A percentile compares a stretch with the other conserved stretches of the same genome.
These are phyloP conservation scores for Pampus argenteus DNA, from an alignment of 2,797 vertebrate genomes.

Conservation along the genomic window DNA sequence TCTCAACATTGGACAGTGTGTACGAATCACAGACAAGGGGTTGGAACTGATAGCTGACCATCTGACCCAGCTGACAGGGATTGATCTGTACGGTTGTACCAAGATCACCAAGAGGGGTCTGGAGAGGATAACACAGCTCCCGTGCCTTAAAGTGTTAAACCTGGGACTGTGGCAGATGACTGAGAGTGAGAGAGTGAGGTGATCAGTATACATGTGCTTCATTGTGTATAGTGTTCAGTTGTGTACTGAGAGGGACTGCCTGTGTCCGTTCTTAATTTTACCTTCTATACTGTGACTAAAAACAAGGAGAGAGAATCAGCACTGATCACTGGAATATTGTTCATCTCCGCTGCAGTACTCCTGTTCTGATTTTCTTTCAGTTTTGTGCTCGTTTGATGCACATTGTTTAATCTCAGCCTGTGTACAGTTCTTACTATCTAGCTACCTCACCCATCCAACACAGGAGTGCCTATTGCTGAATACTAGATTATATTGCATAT, in stretches of 20 bases:
- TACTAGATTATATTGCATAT: slow-evolving; percentile 72
- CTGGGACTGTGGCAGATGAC: slow-evolving; percentile 99
- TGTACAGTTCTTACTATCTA: slow-evolving; percentile 73
- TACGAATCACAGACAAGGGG: slow-evolving; percentile 97
- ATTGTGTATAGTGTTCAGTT: slow-evolving; percentile 35
- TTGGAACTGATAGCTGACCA: slow-evolving; percentile 98
- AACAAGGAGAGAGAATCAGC: slow-evolving; percentile 42
- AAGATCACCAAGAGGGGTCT: slow-evolving; percentile 98
- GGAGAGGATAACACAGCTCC: slow-evolving; percentile 98
- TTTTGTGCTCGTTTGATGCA: slow-evolving; percentile 37
- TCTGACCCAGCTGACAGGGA: slow-evolving; percentile 96
- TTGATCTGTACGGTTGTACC: slow-evolving; percentile 97
- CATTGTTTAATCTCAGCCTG: slow-evolving; percentile 64
- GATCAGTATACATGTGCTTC: slow-evolving; percentile 46
- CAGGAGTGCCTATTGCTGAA: slow-evolving; percentile 81
- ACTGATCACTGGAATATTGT: slow-evolving; percentile 71
- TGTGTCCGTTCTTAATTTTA: slow-evolving; percentile 57
- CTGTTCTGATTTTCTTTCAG: slow-evolving; percentile 31
- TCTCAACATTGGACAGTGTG: slow-evolving; percentile 98
- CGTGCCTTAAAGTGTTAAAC: slow-evolving; percentile 99
- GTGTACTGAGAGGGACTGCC: slow-evolving; percentile 42
- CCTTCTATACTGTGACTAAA: slow-evolving; percentile 66
- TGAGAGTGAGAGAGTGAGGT: slow-evolving; percentile 96
- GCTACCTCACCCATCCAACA: slow-evolving; percentile 81
- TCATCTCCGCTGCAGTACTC: slow-evolving; percentile 56